Percentiles rank a stretch among this genome's conserved stretches.
Conservation (phyloP, 2,888 invertebrate genomes). For the Sericinus montela region DNA sequence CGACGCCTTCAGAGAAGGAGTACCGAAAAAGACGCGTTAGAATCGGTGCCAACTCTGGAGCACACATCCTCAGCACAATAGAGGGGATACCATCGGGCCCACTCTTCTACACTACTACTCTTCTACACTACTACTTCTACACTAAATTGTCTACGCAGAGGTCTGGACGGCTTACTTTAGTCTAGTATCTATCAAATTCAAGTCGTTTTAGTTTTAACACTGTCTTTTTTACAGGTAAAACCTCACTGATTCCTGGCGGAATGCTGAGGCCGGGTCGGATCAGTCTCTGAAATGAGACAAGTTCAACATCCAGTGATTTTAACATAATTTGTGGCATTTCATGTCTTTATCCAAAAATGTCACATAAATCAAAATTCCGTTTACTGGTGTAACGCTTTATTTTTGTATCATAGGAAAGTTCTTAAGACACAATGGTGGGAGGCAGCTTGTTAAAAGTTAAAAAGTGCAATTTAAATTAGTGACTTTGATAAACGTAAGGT, state of each 20-base stretch:
- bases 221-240: slow-evolving; percentile 52
- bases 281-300: slow-evolving; percentile 11
- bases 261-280: slow-evolving; percentile 25
- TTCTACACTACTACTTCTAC: too few relatives aligned
- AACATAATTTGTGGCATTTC: slow-evolving; percentile 14
- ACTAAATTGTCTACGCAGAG: too few relatives aligned
- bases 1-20: too few relatives aligned
- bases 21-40: too few relatives aligned
- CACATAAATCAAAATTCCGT: background rate
- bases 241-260: slow-evolving; percentile 66
- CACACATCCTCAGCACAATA: too few relatives aligned
- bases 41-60: too few relatives aligned
- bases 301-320: slow-evolving; percentile 12
- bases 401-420: slow-evolving; percentile 14
- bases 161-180: too few relatives aligned
- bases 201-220: background rate
- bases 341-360: slow-evolving; percentile 6
- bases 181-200: too few relatives aligned
- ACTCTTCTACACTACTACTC: too few relatives aligned
- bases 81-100: too few relatives aligned
- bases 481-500: slow-evolving; percentile 20
- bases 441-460: slow-evolving; percentile 10
- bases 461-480: slow-evolving; percentile 24
- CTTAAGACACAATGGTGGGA: slow-evolving; percentile 6
- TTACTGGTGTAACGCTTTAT: slow-evolving; percentile 17